Evolutionary conservation across 2,888 invertebrate genomes (phyloP).

Genomic region (Drosophila nr. perissopoda): DNA sequence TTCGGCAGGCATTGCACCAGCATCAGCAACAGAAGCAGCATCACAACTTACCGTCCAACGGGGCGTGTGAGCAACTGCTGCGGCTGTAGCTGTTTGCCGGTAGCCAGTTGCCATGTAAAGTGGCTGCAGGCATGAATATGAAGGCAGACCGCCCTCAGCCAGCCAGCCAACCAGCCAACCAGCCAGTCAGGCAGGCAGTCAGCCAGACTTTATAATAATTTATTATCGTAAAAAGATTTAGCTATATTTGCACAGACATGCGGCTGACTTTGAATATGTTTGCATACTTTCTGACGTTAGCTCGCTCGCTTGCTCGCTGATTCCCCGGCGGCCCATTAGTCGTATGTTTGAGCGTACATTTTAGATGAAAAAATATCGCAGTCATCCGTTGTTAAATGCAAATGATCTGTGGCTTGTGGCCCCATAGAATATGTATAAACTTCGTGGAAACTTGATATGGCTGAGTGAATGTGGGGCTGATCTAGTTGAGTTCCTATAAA

Average conservation of each 20-base stretch:
- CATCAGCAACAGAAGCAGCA: slow-evolving; percentile 23
- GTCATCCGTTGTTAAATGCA: slow-evolving; percentile 56
- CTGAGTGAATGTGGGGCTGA: slow-evolving; percentile 12
- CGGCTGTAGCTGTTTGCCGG: slow-evolving; percentile 18
- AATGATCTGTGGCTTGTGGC: slow-evolving; percentile 43
- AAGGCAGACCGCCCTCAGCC: slow-evolving; percentile 22
- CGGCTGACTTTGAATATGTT: slow-evolving; percentile 64
- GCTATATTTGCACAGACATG: slow-evolving; percentile 54
- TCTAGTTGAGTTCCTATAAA: slow-evolving; percentile 3
- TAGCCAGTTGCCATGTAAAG: slow-evolving; percentile 65
- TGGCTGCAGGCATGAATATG: slow-evolving; percentile 29
- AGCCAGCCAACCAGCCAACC: background rate
- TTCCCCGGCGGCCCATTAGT: slow-evolving; percentile 78
- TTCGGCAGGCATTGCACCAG: slow-evolving; percentile 24
- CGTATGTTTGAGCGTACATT: slow-evolving; percentile 68
- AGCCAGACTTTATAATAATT: slow-evolving; percentile 81
- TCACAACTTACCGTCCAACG: slow-evolving; percentile 60
- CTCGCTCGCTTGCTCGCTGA: slow-evolving; percentile 22
- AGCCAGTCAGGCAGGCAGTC: slow-evolving; percentile 2
- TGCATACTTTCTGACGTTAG: slow-evolving; percentile 54
- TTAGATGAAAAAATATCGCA: slow-evolving; percentile 77
- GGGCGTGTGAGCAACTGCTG: slow-evolving; percentile 73
- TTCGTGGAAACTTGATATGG: slow-evolving; percentile 14
- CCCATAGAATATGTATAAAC: slow-evolving; percentile 14
- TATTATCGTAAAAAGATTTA: slow-evolving; percentile 76